Conservation (phyloP, 2,888 invertebrate genomes). For the Aethes cnicana region DNA sequence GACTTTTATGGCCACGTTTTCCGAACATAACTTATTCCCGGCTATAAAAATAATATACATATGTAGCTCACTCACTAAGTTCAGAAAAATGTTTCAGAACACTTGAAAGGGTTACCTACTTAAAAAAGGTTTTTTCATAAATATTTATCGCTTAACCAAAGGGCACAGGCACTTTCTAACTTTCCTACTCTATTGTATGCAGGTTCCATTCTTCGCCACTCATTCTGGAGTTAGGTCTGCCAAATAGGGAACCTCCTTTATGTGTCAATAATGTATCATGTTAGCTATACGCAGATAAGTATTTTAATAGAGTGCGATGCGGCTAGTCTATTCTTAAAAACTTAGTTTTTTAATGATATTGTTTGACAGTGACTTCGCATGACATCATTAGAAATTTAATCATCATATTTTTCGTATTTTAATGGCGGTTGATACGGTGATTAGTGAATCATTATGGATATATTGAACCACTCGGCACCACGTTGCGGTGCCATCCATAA, state of each 20-base stretch:
- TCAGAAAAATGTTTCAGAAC: background rate
- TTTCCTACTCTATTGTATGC: slow-evolving; percentile 17
- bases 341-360: background rate
- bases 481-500: too few species aligned
- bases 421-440: too few species aligned
- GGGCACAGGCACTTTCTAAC: background rate
- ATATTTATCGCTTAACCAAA: slow-evolving; percentile 18
- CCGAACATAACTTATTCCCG: too few species aligned
- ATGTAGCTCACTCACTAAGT: background rate
- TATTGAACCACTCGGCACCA: too few species aligned
- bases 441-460: too few species aligned
- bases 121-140: slow-evolving; percentile 16
- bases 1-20: too few species aligned
- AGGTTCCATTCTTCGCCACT: slow-evolving; percentile 18
- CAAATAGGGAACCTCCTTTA: slow-evolving; percentile 30
- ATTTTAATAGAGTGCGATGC: background rate
- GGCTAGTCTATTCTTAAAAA: background rate
- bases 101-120: background rate
- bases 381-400: too few species aligned
- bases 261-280: slow-evolving; percentile 25
- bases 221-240: slow-evolving; percentile 19
- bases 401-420: too few species aligned
- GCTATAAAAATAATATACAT: too few species aligned
- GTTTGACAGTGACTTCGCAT: too few species aligned
- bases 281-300: background rate